Base-by-base conservation (phyloP, 1,140 invertebrate species). In the Latrodectus geometricus region DNA sequence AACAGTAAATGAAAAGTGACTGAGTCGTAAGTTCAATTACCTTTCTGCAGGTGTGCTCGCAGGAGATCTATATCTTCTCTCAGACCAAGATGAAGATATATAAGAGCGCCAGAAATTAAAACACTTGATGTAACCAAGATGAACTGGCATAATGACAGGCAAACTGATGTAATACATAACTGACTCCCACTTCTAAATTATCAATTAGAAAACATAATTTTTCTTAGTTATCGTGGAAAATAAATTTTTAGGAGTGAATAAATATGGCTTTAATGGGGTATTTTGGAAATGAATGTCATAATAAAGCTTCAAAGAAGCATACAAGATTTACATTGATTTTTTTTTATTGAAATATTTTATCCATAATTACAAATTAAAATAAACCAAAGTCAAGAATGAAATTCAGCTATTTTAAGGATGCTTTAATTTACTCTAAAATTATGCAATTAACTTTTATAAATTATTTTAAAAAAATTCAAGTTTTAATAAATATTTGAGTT, bases 21-120 rank as follows among this genome's bases (percentile, higher is more conserved):
- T 35, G 35, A 35, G 35, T 35, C 5, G 35, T 35, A 35, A 35
- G 35, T 35, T 35, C 35, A 17, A 61, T 86, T 87, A 89, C 88
- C 88, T 89, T 89, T 86, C 61, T 88, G 83, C 7, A 89, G 65
- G 70, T 89, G 84, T 8, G 77, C 72, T 54, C 88, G 77, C 14
- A 89, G 76, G 4, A 88, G 50, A 81, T 89, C 88, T 75, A 89
- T 75, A 72, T 89, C 88, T 77, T 88, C 77, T 20, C 87, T 73
- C 20, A 89, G 52, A 49, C 88, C 88, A 35, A 89, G 65, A 48
- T 89, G 88, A 14, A 89, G 72, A 87, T 87, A 89, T 65, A 89
- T 78, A n/a, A 89, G 61, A 7, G 84, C 88, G 20, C 78, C 88
- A 23, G 85, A 87, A 14, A 83, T 83, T 69, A 87, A 88, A 61